Conservation (phyloP, 2,888 invertebrate genomes). For the Trichogramma evanescens region DNA sequence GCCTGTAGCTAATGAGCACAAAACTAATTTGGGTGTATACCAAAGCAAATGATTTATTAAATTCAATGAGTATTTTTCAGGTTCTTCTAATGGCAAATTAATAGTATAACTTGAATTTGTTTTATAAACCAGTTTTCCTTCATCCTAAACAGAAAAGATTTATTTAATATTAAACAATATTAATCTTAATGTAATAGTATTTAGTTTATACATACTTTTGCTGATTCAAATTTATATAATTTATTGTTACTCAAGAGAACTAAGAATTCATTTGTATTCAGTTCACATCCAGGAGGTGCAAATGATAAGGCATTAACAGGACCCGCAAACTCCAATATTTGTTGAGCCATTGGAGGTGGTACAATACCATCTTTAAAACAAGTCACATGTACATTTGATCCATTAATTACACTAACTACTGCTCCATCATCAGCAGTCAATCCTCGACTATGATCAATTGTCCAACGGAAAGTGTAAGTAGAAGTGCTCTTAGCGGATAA, state of each 20-base stretch:
- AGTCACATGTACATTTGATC: constrained; percentile 62
- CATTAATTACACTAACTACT: constrained; percentile 70
- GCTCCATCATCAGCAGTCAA: constrained; percentile 52
- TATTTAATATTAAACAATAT: not conserved
- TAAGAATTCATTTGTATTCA: constrained; percentile 47
- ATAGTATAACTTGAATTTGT: constrained; percentile 25
- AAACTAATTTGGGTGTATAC: constrained; percentile 48
- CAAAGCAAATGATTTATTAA: constrained; percentile 54
- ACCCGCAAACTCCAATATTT: constrained; percentile 51
- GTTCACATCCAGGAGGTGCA: constrained; percentile 43
- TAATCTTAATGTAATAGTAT: not conserved
- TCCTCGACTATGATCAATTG: constrained; percentile 53
- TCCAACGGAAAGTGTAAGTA: constrained; percentile 62
- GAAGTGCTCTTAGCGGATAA: constrained; percentile 48
- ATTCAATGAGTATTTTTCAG: constrained; percentile 25
- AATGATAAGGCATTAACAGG: constrained; percentile 58
- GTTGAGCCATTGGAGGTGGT: constrained; percentile 78
- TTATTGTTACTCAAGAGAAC: constrained; percentile 34
- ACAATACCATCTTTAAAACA: constrained; percentile 66
- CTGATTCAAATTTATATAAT: constrained; percentile 16
- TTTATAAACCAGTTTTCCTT: too few species aligned
- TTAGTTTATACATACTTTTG: too few species aligned
- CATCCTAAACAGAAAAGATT: too few species aligned
- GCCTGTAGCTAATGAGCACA: constrained; percentile 41
- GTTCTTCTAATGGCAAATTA: constrained; percentile 22